Conservation (phyloP, 2,113 vertebrate species). For the Sinosuthora webbiana region DNA sequence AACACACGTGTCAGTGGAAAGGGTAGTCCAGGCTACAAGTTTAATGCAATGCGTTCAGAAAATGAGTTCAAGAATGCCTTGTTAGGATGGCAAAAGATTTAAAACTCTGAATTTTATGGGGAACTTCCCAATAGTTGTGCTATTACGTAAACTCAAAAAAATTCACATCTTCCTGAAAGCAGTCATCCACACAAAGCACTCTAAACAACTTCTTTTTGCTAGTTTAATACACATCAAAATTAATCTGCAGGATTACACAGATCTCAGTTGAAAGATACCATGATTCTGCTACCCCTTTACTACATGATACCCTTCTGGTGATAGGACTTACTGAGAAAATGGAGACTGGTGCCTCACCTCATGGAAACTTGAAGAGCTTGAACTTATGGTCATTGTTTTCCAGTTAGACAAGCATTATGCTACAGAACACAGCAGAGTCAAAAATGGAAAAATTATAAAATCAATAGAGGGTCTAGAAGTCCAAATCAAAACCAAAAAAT, state of each 20-base stretch:
- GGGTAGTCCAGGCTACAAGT: neutral
- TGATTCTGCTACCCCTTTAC: neutral
- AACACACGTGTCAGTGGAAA: neutral
- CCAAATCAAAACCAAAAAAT: neutral
- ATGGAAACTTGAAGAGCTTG: neutral
- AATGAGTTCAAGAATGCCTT: neutral
- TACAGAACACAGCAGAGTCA: neutral
- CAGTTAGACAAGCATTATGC: neutral
- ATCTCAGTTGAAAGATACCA: neutral
- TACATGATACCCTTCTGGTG: neutral
- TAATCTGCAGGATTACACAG: neutral
- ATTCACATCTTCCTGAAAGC: neutral
- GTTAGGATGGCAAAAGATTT: neutral
- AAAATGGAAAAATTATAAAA: neutral
- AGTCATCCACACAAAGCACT: neutral
- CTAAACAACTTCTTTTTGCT: neutral
- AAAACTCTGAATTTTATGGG: neutral
- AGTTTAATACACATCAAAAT: neutral
- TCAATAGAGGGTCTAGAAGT: neutral
- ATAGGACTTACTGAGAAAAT: neutral
- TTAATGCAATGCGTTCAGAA: neutral
- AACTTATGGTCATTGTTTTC: neutral
- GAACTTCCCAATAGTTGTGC: neutral
- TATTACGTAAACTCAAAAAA: neutral
- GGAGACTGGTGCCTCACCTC: neutral